A percentile compares a stretch with the other conserved stretches of the same genome.
phyloP scores from a whole-genome alignment of 2,797 vertebrate species.

The Erpetoichthys calabaricus region DNA sequence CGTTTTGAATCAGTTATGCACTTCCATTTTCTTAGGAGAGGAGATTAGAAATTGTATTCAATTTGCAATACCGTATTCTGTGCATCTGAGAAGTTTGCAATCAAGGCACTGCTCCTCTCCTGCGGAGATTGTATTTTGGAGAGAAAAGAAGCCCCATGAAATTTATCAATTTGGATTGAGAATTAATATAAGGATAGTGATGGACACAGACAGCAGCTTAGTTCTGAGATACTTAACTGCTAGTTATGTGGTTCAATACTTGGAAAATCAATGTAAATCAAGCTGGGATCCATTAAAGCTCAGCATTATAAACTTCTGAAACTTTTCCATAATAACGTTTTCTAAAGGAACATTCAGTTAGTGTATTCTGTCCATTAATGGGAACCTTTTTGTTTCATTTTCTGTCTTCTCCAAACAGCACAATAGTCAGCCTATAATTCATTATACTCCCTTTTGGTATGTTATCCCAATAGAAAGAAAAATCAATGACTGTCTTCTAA shows the following conservation, averaged over 20 bases:
- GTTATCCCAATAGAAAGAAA: conserved; percentile 24
- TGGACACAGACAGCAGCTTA: conserved; percentile 26
- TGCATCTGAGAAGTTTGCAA: conserved; percentile 22
- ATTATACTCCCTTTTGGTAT: conserved; percentile 13
- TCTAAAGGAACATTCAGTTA: conserved; percentile 1
- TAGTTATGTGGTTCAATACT: conserved; percentile 30
- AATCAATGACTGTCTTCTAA: conserved; percentile 33
- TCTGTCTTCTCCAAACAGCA: conserved; percentile 20
- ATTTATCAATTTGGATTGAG: conserved; percentile 25
- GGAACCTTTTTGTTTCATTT: conserved; percentile 14
- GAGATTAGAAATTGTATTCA: neutral
- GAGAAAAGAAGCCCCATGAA: conserved; percentile 19
- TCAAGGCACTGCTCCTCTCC: conserved; percentile 1
- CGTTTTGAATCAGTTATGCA: neutral
- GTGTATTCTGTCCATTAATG: neutral
- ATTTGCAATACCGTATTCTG: conserved; percentile 25
- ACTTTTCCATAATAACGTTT: conserved; percentile 6
- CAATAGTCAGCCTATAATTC: conserved; percentile 12
- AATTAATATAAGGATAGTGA: conserved; percentile 22
- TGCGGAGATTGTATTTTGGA: conserved; percentile 7
- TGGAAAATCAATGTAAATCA: conserved; percentile 34
- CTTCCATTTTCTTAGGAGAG: neutral
- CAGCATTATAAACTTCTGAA: conserved; percentile 12
- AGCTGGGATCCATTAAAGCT: conserved; percentile 18
- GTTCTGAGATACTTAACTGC: conserved; percentile 21